Base-by-base conservation (phyloP, 2,113 vertebrate genomes). In the Oenanthe oenanthe region DNA sequence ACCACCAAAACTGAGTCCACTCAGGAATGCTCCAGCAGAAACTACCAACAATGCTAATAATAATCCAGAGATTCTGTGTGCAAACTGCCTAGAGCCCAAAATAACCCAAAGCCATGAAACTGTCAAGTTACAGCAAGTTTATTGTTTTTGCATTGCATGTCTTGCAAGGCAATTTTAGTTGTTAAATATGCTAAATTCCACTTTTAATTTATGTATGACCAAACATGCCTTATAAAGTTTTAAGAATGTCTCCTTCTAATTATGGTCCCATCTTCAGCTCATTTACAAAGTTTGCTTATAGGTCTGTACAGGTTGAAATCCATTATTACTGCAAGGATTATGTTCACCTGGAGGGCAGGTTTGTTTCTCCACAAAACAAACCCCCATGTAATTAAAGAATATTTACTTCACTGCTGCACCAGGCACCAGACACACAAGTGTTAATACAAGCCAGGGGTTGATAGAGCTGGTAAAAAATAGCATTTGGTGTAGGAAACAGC, bases 251-350 rank as follows among this genome's bases (percentile, higher is more conserved):
- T 86, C 50, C 73, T 82, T 66, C 72, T 89, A 95, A 84, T 96
- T 91, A 65, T 1, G 10, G 56, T n/a, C 31, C 72, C 61, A 65
- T 60, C 88, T 81, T 56, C 50, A 86, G 80, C 76, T 87, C 84
- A 74, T 92, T 78, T 67, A 60, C 13, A 10, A 74, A 75, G 56
- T 92, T 91, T 77, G 51, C 47, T 81, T 77, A 86, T 51, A 91
- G 51, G 68, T 90, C 76, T 77, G 84, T n/a, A 60, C 28, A 73
- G 36, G 40, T 81, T 91, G 87, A 88, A 95, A 85, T 63, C 53
- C 80, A 80, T 84, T 81, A 93, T 84, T 89, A 77, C 15, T 67
- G 40, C 60, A 86, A 74, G 80, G 92, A 93, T 93, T 81, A 84
- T 20, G 58, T 31, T 89, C 80, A 93, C 83, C 86, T 92, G 80